Conservation (phyloP, 2,113 vertebrate species). For the Dinomys branickii region DNA sequence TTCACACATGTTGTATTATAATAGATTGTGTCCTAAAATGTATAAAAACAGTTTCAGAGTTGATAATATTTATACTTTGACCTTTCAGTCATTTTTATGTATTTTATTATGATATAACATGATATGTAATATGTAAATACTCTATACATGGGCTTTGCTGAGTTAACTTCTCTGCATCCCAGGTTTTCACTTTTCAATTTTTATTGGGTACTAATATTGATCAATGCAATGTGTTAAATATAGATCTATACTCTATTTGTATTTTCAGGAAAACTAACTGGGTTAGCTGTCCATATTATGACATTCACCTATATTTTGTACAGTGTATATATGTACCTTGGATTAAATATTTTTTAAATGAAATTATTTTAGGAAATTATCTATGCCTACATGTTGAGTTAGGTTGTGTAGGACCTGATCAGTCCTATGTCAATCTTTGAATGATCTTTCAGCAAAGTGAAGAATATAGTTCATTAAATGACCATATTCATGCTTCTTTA, state of each 20-base stretch:
- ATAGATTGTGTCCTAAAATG: neutral
- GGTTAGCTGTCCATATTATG: neutral
- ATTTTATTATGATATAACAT: neutral
- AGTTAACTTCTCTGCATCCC: neutral
- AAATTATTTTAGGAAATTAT: neutral
- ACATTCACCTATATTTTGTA: neutral
- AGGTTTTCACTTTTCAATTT: neutral
- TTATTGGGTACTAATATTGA: neutral
- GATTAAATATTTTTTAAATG: neutral
- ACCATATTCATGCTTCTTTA: neutral
- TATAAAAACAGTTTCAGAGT: neutral
- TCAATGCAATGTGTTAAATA: neutral
- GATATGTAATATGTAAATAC: neutral
- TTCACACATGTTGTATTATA: neutral
- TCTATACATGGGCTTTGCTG: neutral
- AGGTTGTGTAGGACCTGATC: neutral
- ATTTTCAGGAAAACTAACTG: neutral
- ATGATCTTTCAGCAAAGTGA: neutral
- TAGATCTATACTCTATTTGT: neutral
- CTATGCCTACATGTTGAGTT: neutral
- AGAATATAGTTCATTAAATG: neutral
- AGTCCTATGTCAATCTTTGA: neutral
- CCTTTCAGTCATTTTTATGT: neutral
- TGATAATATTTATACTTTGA: neutral
- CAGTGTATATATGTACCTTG: neutral